These are phyloP conservation scores for Philereme vetulata DNA, from an alignment of 2,888 invertebrate species.

Conservation along the genomic window DNA sequence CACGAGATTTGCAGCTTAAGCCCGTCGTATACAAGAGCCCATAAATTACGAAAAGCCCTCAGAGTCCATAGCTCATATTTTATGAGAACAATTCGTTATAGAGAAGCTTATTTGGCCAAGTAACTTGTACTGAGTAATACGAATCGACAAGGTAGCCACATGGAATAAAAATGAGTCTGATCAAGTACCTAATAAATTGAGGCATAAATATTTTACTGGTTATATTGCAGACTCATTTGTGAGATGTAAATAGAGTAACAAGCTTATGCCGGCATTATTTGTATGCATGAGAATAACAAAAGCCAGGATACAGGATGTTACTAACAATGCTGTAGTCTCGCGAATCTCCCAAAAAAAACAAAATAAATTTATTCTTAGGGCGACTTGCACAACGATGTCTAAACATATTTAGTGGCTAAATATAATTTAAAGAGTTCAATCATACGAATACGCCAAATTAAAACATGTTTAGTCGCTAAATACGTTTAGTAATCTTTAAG, in stretches of 20 bases:
- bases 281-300: too few species aligned
- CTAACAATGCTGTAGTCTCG: too few species aligned
- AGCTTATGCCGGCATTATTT: not conserved
- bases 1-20: constrained; percentile 3
- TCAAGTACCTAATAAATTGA: constrained; percentile 49
- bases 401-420: too few species aligned
- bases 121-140: constrained; percentile 41
- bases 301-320: too few species aligned
- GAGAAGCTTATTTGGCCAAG: constrained; percentile 34
- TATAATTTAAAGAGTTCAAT: too few species aligned
- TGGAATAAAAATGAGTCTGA: constrained; percentile 49
- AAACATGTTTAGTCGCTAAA: too few species aligned
- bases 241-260: not conserved
- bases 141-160: constrained; percentile 45
- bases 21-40: constrained; percentile 26
- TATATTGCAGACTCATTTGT: constrained; percentile 7
- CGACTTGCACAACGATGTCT: too few species aligned
- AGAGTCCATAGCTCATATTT: constrained; percentile 37
- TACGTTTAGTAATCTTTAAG: too few species aligned
- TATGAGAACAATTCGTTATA: constrained; percentile 36
- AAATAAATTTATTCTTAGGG: too few species aligned
- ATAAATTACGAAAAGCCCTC: constrained; percentile 34
- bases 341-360: too few species aligned
- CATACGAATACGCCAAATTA: too few species aligned
- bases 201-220: constrained; percentile 39